Evolutionary conservation across 1,140 invertebrate species (phyloP).

Genomic region (Bombus cullumanus): DNA sequence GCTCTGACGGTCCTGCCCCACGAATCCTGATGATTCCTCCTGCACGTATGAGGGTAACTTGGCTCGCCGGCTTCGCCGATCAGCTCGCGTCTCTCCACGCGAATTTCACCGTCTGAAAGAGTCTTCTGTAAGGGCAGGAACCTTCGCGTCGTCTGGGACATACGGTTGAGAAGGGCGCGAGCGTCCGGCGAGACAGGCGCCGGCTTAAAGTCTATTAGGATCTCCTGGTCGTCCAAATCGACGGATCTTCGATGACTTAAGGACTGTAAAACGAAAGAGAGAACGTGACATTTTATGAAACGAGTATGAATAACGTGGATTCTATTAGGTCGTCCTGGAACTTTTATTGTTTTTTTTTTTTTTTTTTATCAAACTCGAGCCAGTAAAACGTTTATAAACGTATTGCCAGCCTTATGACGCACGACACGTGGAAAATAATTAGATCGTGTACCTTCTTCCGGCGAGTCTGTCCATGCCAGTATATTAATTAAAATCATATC

Average conservation of each 20-base stretch:
- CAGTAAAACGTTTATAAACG: background rate
- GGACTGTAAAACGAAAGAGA: constrained; percentile 1
- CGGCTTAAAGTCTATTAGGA: constrained; percentile 93
- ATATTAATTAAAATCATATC: constrained; percentile 4
- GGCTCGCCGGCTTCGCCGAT: constrained; percentile 79
- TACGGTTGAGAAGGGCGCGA: constrained; percentile 81
- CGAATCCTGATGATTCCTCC: constrained; percentile 79
- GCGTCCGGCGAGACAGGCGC: constrained; percentile 85
- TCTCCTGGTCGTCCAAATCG: constrained; percentile 89
- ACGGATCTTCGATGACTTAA: constrained; percentile 64
- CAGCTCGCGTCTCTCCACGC: constrained; percentile 85
- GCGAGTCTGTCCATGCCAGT: background rate
- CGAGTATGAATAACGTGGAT: background rate
- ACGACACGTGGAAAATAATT: background rate
- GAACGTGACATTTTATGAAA: background rate
- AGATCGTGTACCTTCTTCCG: background rate
- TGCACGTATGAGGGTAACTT: constrained; percentile 80
- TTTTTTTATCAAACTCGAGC: background rate
- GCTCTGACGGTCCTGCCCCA: constrained; percentile 77
- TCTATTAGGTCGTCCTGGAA: too few relatives aligned
- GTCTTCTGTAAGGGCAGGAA: constrained; percentile 89
- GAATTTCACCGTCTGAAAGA: constrained; percentile 90
- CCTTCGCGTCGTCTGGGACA: constrained; percentile 82
- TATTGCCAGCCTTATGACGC: too few relatives aligned
- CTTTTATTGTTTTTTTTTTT: too few relatives aligned